Evolutionary conservation across 2,888 invertebrate genomes (phyloP).

Genomic region (Scrobipalpa costella): DNA sequence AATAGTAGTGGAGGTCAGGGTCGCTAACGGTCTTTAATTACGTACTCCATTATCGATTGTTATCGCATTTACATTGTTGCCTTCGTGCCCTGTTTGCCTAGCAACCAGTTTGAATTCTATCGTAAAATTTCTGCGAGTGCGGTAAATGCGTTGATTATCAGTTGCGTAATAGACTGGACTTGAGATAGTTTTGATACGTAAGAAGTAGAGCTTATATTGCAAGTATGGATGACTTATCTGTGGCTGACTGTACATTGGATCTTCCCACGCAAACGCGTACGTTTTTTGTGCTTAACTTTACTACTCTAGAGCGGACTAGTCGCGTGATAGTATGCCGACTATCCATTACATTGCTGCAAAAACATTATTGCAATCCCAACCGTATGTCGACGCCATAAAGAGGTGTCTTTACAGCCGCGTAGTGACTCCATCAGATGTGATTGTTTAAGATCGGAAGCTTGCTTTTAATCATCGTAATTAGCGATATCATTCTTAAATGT

Average conservation of each 20-base stretch:
- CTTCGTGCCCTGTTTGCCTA: conserved; percentile 8
- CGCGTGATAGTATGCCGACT: conserved; percentile 30
- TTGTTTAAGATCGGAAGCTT: conserved; percentile 18
- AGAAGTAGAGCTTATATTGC: not conserved
- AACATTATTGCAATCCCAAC: not conserved
- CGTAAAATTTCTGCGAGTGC: no score
- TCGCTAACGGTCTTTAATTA: conserved; percentile 15
- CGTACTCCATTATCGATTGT: conserved; percentile 16
- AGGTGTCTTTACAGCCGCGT: not conserved
- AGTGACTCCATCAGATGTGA: conserved; percentile 13
- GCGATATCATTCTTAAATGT: conserved; percentile 12
- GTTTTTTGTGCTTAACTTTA: conserved; percentile 26
- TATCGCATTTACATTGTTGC: conserved; percentile 14
- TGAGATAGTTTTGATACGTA: no score
- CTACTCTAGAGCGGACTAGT: conserved; percentile 18
- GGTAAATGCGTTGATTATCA: not conserved
- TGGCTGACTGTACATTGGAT: conserved; percentile 11
- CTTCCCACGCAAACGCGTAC: conserved; percentile 28
- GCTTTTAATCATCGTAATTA: conserved; percentile 18
- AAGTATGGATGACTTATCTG: not conserved
- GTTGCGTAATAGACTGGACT: no score
- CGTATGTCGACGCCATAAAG: not conserved
- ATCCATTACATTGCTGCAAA: conserved; percentile 21
- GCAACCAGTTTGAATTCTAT: not conserved
- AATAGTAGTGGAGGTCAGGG: conserved; percentile 15